Percentiles rank a stretch among this genome's conserved stretches.
Conservation (phyloP, 2,888 invertebrate genomes). For the Drosophila multiciliata region DNA sequence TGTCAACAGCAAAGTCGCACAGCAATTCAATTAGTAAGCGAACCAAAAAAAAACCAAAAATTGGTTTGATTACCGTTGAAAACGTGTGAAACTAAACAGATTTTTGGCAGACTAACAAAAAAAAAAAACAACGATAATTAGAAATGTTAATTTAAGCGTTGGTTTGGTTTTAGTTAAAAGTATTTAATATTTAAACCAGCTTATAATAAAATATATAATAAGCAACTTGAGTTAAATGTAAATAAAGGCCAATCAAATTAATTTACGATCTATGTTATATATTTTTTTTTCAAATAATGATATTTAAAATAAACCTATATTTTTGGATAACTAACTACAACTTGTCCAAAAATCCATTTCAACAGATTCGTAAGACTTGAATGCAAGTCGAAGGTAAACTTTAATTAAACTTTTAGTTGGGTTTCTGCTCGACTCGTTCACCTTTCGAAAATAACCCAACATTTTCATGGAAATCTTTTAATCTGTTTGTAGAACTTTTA, state of each 20-base stretch:
- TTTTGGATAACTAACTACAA: background rate
- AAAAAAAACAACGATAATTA: conserved; percentile 8
- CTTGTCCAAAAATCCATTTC: background rate
- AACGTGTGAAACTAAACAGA: conserved; percentile 41
- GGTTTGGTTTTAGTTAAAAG: background rate
- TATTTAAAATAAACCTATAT: background rate
- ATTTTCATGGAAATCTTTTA: conserved; percentile 45
- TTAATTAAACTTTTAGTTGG: conserved; percentile 50
- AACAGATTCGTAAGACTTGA: conserved; percentile 2
- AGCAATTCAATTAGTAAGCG: conserved; percentile 70
- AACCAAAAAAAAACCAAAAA: conserved; percentile 30
- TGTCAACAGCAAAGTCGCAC: conserved; percentile 63
- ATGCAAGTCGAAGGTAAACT: conserved; percentile 33
- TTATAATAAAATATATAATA: background rate
- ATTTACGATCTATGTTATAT: background rate
- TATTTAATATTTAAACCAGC: background rate
- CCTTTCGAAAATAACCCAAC: conserved; percentile 41
- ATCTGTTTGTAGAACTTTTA: conserved; percentile 53
- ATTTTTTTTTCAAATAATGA: background rate
- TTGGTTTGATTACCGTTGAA: conserved; percentile 30
- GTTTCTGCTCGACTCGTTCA: conserved; percentile 29
- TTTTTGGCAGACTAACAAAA: conserved; percentile 6
- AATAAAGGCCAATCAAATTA: background rate
- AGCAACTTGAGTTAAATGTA: background rate
- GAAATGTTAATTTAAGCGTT: conserved; percentile 9